These are phyloP conservation scores for Clusia tigrina DNA, from an alignment of 2,888 invertebrate species.

Conservation along the genomic window DNA sequence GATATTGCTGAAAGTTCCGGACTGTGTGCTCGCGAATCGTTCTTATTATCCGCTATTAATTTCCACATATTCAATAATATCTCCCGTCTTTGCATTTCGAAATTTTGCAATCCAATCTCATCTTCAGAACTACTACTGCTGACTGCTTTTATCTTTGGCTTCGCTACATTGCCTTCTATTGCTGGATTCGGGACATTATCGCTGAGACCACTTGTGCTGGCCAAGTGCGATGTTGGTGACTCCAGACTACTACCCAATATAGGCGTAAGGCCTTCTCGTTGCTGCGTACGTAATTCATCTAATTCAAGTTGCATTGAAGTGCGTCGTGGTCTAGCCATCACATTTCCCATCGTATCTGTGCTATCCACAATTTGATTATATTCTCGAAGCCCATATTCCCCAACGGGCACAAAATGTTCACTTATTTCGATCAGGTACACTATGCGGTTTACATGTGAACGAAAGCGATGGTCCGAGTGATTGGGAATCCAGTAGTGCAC, in stretches of 20 bases:
- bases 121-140: constrained; percentile 57
- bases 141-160: constrained; percentile 51
- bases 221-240: constrained; percentile 38
- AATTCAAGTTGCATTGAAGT: constrained; percentile 52
- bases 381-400: constrained; percentile 83
- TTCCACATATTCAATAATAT: constrained; percentile 54
- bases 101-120: constrained; percentile 38
- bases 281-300: constrained; percentile 46
- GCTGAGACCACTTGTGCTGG: neutral
- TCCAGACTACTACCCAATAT: constrained; percentile 44
- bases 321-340: constrained; percentile 44
- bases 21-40: constrained; percentile 28
- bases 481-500: constrained; percentile 95
- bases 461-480: constrained; percentile 84
- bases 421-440: constrained; percentile 92
- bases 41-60: constrained; percentile 53
- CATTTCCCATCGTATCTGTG: constrained; percentile 42
- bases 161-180: constrained; percentile 14
- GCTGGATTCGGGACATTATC: neutral
- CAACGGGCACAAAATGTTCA: constrained; percentile 91
- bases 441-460: constrained; percentile 92
- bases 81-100: constrained; percentile 40
- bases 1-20: no score
- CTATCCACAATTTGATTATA: constrained; percentile 58
- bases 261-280: constrained; percentile 47